Base-by-base conservation (phyloP, 2,888 invertebrate genomes). In the Achlya flavicornis region DNA sequence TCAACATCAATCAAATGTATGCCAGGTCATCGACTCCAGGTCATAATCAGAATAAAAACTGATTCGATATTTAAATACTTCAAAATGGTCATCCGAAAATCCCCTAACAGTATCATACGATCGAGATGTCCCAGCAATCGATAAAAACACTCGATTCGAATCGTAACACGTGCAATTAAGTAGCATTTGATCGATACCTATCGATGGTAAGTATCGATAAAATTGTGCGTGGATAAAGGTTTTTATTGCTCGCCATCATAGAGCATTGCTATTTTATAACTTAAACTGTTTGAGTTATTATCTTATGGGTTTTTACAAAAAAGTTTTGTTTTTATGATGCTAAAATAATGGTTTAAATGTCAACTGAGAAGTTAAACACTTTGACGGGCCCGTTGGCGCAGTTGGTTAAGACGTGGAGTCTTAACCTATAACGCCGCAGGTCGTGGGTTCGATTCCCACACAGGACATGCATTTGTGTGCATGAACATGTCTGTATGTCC, bases 161-260 rank as follows among this genome's bases (percentile, higher is more conserved):
- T 77, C 79, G 76, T 79, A 81, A 80, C 71, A 74, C 75, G 72
- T 75, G 80, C 89, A 88, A 91, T 91, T 88, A 87, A 83, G 81
- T 80, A 85, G 84, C 81, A 79, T 84, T 84, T 76, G 74, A 78
- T 82, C 74, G 78, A 76, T 79, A 76, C 74, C 71, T 80, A 75
- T 78, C 78, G 68, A 71, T 75, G 64, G 79, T 72, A 69, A 74
- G 70, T 80, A 74, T 77, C 72, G 67, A 72, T 73, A 78, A 72
- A 83, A 86, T 86, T 87, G 79, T 78, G 81, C 85, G 84, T 86
- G 85, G 68, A 85, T 84, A 87, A 88, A 85, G 78, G 73, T 77
- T 80, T 76, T 72, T 76, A 83, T 80, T 77, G 75, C 69, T 69
- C 67, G 69, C 63, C 78, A 80, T 86, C 74, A 75, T 78, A 80